These are phyloP conservation scores for Chiloscyllium plagiosum DNA, from an alignment of 2,113 vertebrate genomes.

Conservation along the genomic window DNA sequence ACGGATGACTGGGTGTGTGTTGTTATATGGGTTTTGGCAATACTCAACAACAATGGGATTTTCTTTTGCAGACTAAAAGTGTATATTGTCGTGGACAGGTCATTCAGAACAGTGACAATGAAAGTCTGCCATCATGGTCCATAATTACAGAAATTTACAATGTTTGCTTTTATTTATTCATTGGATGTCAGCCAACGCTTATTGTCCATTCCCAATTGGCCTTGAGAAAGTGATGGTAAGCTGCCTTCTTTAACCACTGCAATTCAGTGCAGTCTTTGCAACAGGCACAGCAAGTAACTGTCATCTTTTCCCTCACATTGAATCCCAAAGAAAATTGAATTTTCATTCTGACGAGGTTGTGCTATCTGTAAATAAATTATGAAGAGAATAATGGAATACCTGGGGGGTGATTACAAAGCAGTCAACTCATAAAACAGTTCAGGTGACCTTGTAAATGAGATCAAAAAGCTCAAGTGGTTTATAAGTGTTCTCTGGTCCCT, in stretches of 20 bases:
- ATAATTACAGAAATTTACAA: neutral
- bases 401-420: constrained; percentile 32
- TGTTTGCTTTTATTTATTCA: no score
- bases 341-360: constrained; percentile 11
- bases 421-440: constrained; percentile 31
- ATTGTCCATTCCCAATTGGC: no score
- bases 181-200: no score
- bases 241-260: no score
- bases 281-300: no score
- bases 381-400: constrained; percentile 34
- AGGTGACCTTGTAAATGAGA: constrained; percentile 31
- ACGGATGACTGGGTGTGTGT: neutral
- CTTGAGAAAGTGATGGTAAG: no score
- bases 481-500: constrained; percentile 27
- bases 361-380: constrained; percentile 32
- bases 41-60: neutral
- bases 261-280: neutral
- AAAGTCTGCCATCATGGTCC: neutral
- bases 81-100: neutral
- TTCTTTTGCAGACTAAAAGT: neutral
- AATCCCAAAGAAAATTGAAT: constrained; percentile 28
- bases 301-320: neutral
- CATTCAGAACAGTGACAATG: neutral
- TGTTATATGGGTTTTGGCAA: neutral
- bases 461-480: constrained; percentile 25